These are phyloP conservation scores for Oscheius sp. DNA, from an alignment of 2,888 invertebrate genomes.

Conservation along the genomic window DNA sequence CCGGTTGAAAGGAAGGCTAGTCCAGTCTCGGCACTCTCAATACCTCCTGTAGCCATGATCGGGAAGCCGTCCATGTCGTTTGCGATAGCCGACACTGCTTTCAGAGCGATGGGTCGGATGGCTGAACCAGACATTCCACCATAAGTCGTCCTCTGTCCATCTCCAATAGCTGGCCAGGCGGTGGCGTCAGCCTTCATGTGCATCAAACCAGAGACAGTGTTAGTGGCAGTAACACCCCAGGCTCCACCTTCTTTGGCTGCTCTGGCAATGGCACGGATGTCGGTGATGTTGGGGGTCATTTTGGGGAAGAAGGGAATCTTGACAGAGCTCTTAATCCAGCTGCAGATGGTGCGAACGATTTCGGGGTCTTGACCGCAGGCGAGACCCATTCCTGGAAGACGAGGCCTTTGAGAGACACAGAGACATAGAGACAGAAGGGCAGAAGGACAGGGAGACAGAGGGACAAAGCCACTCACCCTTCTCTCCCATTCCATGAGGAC, in stretches of 20 bases:
- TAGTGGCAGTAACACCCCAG: constrained; percentile 94
- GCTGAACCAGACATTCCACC: constrained; percentile 78
- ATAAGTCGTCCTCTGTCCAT: constrained; percentile 78
- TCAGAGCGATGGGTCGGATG: constrained; percentile 90
- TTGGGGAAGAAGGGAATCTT: constrained; percentile 95
- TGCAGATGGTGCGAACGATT: constrained; percentile 87
- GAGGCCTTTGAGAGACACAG: neutral
- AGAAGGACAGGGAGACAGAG: too few species aligned
- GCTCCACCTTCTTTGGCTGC: constrained; percentile 92
- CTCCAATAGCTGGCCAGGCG: constrained; percentile 92
- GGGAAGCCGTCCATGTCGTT: constrained; percentile 87
- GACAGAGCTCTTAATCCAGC: constrained; percentile 82
- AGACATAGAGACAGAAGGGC: too few species aligned
- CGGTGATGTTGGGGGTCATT: constrained; percentile 95
- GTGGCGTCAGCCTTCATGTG: constrained; percentile 83
- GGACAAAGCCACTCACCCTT: constrained; percentile 48
- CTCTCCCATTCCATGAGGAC: constrained; percentile 92
- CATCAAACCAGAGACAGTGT: constrained; percentile 96
- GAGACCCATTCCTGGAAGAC: constrained; percentile 89
- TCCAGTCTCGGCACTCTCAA: constrained; percentile 94
- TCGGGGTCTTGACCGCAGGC: constrained; percentile 95
- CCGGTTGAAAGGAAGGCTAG: constrained; percentile 94
- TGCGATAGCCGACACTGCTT: constrained; percentile 88
- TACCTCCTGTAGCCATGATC: constrained; percentile 94
- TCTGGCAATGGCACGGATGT: constrained; percentile 87